These are phyloP conservation scores for Athalia rosae DNA, from an alignment of 2,888 invertebrate species.

Conservation along the genomic window DNA sequence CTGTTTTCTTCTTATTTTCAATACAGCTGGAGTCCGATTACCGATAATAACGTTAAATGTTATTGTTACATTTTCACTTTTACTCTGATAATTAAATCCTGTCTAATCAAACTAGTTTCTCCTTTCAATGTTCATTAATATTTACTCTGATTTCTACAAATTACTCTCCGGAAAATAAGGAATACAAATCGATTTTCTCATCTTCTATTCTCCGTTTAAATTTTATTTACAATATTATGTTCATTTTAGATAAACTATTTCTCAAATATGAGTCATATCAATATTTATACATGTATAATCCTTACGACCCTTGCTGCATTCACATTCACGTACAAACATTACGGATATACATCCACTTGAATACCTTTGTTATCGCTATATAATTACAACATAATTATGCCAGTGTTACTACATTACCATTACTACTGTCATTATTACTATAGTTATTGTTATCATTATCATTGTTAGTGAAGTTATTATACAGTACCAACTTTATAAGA, in stretches of 20 bases:
- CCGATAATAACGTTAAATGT: background rate
- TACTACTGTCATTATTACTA: constrained; percentile 9
- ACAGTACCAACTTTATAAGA: constrained; percentile 28
- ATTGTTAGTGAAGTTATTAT: constrained; percentile 13
- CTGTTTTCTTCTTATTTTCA: background rate
- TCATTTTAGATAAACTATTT: constrained; percentile 4
- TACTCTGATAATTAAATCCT: background rate
- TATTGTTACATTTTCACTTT: background rate
- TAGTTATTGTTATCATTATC: background rate
- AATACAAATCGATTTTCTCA: constrained; percentile 16
- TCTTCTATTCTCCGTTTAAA: background rate
- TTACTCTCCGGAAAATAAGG: constrained; percentile 14
- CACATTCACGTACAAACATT: constrained; percentile 23
- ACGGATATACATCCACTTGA: constrained; percentile 6
- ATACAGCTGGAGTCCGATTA: constrained; percentile 14
- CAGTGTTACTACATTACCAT: too few relatives aligned
- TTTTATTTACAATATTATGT: background rate
- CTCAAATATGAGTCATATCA: constrained; percentile 11
- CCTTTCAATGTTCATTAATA: background rate
- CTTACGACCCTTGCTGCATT: constrained; percentile 2
- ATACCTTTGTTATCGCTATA: too few relatives aligned
- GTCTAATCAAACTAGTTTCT: background rate
- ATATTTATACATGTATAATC: constrained; percentile 12
- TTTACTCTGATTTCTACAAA: constrained; percentile 17
- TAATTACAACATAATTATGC: too few relatives aligned